Percentiles rank a stretch among this genome's conserved stretches.
Conservation (phyloP, 1,140 invertebrate genomes). For the Cherax destructor region DNA sequence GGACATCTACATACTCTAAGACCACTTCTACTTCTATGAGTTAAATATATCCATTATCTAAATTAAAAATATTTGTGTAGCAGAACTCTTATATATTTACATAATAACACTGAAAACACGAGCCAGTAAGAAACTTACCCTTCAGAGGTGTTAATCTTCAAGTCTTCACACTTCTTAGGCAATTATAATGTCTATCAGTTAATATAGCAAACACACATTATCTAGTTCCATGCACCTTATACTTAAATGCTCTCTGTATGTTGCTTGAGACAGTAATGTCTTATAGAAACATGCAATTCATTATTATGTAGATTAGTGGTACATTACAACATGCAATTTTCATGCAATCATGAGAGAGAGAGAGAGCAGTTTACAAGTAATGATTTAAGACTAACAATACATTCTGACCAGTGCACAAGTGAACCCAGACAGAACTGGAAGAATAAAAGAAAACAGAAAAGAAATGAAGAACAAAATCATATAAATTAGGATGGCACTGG, state of each 20-base stretch:
- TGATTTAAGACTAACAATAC: neutral
- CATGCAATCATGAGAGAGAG: neutral
- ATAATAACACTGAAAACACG: neutral
- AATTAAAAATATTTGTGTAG: neutral
- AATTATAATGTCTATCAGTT: neutral
- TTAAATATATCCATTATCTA: neutral
- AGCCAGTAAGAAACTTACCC: neutral
- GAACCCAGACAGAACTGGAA: neutral
- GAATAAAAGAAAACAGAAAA: slow-evolving; percentile 4
- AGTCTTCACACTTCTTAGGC: neutral
- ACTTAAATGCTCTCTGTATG: neutral
- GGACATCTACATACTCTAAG: neutral
- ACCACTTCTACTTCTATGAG: neutral
- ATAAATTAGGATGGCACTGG: slow-evolving; percentile 3
- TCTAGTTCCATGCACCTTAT: neutral
- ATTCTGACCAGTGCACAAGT: neutral
- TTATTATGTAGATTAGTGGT: neutral
- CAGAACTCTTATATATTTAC: neutral
- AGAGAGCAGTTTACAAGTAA: neutral
- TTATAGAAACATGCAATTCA: neutral
- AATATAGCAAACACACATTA: neutral
- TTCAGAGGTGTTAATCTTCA: neutral
- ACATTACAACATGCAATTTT: neutral
- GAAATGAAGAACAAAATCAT: neutral
- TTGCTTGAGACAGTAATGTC: neutral